These are phyloP conservation scores for Hemibagrus guttatus DNA, from an alignment of 2,797 vertebrate genomes.

Conservation along the genomic window DNA sequence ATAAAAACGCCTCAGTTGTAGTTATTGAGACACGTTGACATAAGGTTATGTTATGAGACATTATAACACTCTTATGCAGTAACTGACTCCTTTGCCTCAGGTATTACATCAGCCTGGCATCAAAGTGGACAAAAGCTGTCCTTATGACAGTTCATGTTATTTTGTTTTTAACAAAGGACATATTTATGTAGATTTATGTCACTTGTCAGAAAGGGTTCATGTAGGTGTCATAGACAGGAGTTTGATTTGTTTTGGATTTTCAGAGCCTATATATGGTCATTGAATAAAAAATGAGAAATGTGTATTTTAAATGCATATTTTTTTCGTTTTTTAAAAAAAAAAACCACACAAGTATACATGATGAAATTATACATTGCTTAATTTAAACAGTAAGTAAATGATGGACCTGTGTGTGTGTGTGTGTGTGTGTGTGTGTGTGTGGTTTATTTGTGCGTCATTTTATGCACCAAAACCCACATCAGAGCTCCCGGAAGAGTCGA, in stretches of 20 bases:
- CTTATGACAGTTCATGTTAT: background rate
- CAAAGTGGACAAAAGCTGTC: background rate
- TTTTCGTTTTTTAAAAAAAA: no score
- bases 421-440: background rate
- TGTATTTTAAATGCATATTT: background rate
- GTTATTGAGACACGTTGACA: background rate
- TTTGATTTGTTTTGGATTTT: background rate
- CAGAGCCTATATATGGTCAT: background rate
- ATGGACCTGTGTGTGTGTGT: background rate
- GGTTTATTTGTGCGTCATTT: conserved; percentile 20
- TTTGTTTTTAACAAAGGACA: no score
- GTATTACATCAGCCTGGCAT: background rate
- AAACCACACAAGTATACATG: background rate
- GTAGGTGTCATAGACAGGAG: background rate
- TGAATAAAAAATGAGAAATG: background rate
- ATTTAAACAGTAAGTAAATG: background rate
- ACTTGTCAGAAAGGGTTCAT: background rate
- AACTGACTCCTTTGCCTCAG: background rate
- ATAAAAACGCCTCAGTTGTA: background rate
- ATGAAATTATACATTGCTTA: background rate
- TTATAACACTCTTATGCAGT: background rate
- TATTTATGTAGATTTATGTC: background rate
- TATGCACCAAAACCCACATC: conserved; percentile 13
- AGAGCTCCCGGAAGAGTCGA: background rate
- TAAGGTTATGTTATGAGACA: background rate